Base-by-base conservation (phyloP, 2,113 vertebrate species). In the Phrynocephalus versicolor region DNA sequence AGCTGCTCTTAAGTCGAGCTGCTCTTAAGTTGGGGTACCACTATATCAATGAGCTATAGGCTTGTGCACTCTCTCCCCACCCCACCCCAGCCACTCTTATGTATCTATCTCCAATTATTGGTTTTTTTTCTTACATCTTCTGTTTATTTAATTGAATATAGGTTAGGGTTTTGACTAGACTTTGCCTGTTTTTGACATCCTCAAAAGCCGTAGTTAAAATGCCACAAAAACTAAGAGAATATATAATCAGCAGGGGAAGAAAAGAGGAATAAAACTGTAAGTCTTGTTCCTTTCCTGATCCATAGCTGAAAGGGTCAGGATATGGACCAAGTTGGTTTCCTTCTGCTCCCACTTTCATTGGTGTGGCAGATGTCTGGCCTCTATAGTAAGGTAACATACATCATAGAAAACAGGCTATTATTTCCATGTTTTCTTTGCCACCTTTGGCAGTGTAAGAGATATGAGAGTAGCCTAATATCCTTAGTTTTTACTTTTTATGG, bases 401-500 rank as follows among this genome's bases (percentile, higher is more conserved):
- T 57, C 73, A 72, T 90, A 87, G 81, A 91, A 72, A 55, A 84
- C 75, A 81, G 78, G 79, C 85, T 92, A 41, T 76, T 41, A 78
- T 88, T 89, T 84, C 92, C 91, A 41, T 88, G 91, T 85, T 85
- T 84, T 78, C 67, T 92, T 87, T 93, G 78, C 86, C 69, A 84
- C 27, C 90, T 87, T 90, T 94, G 81, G 87, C 88, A 93, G 58
- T 89, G 88, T 92, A 88, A 89, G 90, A 76, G 64, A 41, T 91
- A 35, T 81, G 87, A 88, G 35, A 84, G 77, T 89, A 90, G 83
- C 79, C 33, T 79, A 75, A 88, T 90, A 89, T 91, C 93, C 90
- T 92, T 92, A 83, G 81, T 95, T 90, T 94, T 93, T 95, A 89
- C 94, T 94, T 84, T 89, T n/a, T 83, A 80, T 88, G 92, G 89